A percentile compares a stretch with the other conserved stretches of the same genome.
Evolutionary conservation across 2,797 vertebrate species (phyloP).

Genomic region (Aphelocoma californica): DNA sequence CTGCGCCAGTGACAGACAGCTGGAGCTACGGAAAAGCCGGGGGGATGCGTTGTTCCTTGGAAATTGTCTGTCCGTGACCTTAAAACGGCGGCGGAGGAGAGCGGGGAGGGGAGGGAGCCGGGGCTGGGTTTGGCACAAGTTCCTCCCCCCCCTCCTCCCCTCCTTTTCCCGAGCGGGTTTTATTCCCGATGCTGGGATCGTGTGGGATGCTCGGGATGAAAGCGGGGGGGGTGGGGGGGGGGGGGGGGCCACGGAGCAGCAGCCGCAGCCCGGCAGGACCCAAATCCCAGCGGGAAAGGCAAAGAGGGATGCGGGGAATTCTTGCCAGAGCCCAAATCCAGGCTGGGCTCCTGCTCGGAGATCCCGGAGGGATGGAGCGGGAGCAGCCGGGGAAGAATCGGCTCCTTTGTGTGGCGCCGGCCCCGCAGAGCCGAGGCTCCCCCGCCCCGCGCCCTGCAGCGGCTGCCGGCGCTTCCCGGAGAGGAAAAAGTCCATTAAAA

Average conservation of each 20-base stretch:
- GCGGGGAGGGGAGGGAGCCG: background rate
- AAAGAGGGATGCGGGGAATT: background rate
- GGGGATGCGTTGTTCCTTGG: background rate
- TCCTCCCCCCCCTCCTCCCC: background rate
- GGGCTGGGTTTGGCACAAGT: background rate
- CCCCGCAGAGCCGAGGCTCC: background rate
- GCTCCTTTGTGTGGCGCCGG: slow-evolving; percentile 25
- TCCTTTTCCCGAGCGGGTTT: background rate
- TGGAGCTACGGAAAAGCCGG: background rate
- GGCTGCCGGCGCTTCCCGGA: background rate
- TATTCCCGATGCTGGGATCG: accelerated
- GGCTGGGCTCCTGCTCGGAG: accelerated
- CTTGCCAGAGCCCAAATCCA: background rate
- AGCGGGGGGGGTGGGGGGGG: background rate
- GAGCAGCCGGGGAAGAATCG: background rate
- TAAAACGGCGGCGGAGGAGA: background rate
- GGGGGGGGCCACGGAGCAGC: background rate
- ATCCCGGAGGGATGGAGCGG: background rate
- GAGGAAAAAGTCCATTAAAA: slow-evolving; percentile 1
- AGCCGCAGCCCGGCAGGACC: background rate
- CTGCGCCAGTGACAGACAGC: background rate
- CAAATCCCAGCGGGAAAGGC: too few species aligned
- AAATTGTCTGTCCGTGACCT: background rate
- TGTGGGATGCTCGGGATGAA: background rate
- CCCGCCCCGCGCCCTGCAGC: slow-evolving; percentile 39